Evolutionary conservation across 2,888 invertebrate species (phyloP).

Genomic region (Heliconius aoede): DNA sequence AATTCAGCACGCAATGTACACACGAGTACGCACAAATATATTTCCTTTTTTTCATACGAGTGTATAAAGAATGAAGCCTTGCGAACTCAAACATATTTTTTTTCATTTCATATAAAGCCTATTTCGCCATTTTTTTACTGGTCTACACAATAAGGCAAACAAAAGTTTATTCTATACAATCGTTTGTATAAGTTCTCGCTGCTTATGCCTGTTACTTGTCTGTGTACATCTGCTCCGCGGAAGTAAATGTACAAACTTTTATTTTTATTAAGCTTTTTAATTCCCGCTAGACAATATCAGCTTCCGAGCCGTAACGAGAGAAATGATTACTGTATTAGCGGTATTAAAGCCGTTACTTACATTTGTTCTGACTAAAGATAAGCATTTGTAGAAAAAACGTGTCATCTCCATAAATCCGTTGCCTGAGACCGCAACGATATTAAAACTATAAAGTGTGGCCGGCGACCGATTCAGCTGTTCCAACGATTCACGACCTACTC

Average conservation of each 20-base stretch:
- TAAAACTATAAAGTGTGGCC: slow-evolving; percentile 81
- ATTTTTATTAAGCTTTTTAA: slow-evolving; percentile 46
- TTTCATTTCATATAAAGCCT: slow-evolving; percentile 73
- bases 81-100: slow-evolving; percentile 69
- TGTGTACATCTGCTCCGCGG: slow-evolving; percentile 42
- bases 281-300: slow-evolving; percentile 40
- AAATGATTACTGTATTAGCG: slow-evolving; percentile 36
- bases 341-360: slow-evolving; percentile 39
- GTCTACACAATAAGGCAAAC: slow-evolving; percentile 63
- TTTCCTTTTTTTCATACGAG: too few relatives aligned
- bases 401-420: slow-evolving; percentile 68
- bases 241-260: slow-evolving; percentile 42
- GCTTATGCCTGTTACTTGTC: slow-evolving; percentile 49
- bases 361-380: slow-evolving; percentile 54
- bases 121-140: slow-evolving; percentile 62
- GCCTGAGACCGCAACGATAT: slow-evolving; percentile 74
- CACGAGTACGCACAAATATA: not conserved
- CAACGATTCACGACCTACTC: slow-evolving; percentile 57
- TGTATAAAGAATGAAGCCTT: slow-evolving; percentile 50
- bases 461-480: slow-evolving; percentile 66
- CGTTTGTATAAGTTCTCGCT: slow-evolving; percentile 55
- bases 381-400: slow-evolving; percentile 71
- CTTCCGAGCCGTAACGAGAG: slow-evolving; percentile 28
- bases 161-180: slow-evolving; percentile 67
- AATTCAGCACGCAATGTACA: not conserved